A percentile compares a stretch with the other conserved stretches of the same genome.
Evolutionary conservation across 2,888 invertebrate species (phyloP).

Genomic region (Watsonalla binaria): DNA sequence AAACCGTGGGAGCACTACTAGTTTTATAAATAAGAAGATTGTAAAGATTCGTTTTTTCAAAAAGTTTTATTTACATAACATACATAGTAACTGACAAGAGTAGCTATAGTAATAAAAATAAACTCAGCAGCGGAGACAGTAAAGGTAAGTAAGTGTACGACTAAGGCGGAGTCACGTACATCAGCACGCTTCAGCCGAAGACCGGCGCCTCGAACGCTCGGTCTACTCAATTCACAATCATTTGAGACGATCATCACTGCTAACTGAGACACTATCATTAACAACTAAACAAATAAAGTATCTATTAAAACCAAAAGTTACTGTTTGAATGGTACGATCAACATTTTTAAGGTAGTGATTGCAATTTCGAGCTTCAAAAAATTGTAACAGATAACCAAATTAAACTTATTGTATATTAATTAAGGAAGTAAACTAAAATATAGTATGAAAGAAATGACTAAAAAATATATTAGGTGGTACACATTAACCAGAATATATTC

Average conservation of each 20-base stretch:
- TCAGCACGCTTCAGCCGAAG: constrained; percentile 13
- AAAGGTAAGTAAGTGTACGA: constrained; percentile 25
- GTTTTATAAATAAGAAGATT: constrained; percentile 39
- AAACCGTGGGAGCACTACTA: no score
- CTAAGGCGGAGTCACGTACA: constrained; percentile 13
- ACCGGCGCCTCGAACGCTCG: constrained; percentile 11
- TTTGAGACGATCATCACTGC: constrained; percentile 48
- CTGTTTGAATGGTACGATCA: constrained; percentile 15
- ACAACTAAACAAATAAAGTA: constrained; percentile 58
- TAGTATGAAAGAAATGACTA: neutral
- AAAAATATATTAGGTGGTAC: neutral
- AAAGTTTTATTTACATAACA: constrained; percentile 75
- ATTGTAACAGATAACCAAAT: constrained; percentile 5
- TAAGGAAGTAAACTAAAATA: neutral
- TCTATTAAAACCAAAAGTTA: constrained; percentile 41
- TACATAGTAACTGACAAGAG: constrained; percentile 64
- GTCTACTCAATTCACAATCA: constrained; percentile 27
- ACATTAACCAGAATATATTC: neutral
- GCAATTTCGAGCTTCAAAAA: constrained; percentile 10
- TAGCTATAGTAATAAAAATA: constrained; percentile 54
- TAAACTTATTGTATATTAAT: neutral
- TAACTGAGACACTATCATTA: constrained; percentile 51
- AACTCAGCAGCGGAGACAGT: constrained; percentile 51
- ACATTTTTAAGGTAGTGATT: constrained; percentile 11
- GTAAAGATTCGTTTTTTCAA: constrained; percentile 46